phyloP scores from a whole-genome alignment of 2,888 invertebrate genomes.

The Kryphioiulus occultus region DNA sequence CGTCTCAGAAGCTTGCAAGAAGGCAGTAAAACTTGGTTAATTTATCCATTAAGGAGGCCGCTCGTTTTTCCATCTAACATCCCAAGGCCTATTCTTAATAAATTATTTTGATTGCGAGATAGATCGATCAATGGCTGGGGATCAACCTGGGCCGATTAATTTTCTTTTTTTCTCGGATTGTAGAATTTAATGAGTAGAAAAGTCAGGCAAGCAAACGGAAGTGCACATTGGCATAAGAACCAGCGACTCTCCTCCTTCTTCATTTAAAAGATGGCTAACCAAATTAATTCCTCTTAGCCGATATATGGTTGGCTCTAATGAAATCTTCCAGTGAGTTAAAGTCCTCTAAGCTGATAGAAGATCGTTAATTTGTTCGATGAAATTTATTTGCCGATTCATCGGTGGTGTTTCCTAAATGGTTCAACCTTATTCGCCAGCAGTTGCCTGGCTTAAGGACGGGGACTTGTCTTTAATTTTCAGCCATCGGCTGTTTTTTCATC shows the following conservation, averaged over 20 bases:
- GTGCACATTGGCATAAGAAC: neutral
- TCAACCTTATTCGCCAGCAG: neutral
- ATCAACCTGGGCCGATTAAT: neutral
- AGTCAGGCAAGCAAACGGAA: neutral
- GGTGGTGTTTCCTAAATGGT: neutral
- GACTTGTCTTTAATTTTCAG: slow-evolving; percentile 5
- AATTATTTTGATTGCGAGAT: slow-evolving; percentile 5
- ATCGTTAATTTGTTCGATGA: slow-evolving; percentile 5
- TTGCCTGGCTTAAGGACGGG: neutral
- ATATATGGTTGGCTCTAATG: slow-evolving; percentile 5
- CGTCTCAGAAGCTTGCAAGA: neutral
- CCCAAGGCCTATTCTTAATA: neutral
- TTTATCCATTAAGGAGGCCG: neutral
- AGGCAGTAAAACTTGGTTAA: neutral
- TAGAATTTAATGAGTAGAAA: slow-evolving; percentile 5
- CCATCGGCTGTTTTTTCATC: neutral
- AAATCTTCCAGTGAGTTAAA: neutral
- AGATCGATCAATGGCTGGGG: slow-evolving; percentile 5
- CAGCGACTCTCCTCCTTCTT: neutral
- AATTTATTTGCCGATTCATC: neutral
- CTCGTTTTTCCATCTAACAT: neutral
- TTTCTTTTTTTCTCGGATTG: neutral
- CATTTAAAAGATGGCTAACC: slow-evolving; percentile 5
- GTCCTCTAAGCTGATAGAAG: neutral
- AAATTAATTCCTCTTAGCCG: neutral